phyloP scores from a whole-genome alignment of 2,888 invertebrate genomes.

The Branchellion lobata region DNA sequence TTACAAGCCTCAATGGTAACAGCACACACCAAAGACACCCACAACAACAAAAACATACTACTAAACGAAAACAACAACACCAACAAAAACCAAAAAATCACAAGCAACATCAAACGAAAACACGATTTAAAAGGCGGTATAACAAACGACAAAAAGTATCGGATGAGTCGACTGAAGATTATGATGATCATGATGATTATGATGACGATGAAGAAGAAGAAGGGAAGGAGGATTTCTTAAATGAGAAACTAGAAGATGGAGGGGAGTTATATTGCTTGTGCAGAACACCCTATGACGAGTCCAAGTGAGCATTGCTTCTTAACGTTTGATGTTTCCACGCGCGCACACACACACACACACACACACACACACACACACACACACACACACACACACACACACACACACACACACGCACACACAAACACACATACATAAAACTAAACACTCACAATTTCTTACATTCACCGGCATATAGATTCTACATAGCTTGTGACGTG shows the following conservation, averaged over 20 bases:
- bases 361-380: no score
- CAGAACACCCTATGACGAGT: slow-evolving; percentile 89
- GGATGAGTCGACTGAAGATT: not conserved
- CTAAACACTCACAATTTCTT: no score
- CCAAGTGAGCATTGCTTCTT: slow-evolving; percentile 71
- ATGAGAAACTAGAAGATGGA: slow-evolving; percentile 45
- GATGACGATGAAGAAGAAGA: slow-evolving; percentile 53
- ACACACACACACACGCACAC: no score
- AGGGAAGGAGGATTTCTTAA: slow-evolving; percentile 53
- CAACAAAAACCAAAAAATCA: not conserved
- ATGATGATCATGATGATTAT: slow-evolving; percentile 5
- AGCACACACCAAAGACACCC: not conserved
- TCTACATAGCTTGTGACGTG: slow-evolving; percentile 97
- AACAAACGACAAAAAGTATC: not conserved
- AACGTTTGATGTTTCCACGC: no score
- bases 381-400: no score
- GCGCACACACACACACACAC: no score
- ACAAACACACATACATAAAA: no score
- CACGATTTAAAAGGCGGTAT: not conserved
- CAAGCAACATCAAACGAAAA: not conserved
- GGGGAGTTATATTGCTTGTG: slow-evolving; percentile 93
- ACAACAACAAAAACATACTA: not conserved
- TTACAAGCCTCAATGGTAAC: not conserved
- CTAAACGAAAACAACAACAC: not conserved
- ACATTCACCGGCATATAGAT: no score